Evolutionary conservation across 2,888 invertebrate species (phyloP).

Genomic region (Drosophila sordidula): DNA sequence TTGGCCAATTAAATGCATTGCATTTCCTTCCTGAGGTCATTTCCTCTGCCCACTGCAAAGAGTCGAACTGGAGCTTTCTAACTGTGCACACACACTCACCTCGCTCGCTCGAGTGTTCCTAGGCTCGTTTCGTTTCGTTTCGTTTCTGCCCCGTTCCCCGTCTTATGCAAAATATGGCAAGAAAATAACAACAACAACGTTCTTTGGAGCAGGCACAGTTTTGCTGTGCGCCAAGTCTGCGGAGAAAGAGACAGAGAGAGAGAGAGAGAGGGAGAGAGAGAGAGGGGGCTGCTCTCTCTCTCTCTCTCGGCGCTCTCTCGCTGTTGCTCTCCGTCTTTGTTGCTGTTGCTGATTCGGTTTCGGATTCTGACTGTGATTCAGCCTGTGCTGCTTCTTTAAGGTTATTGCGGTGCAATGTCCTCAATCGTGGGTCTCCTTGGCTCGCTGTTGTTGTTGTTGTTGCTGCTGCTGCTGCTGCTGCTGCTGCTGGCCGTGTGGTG

Average conservation of each 20-base stretch:
- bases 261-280: background rate
- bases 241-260: constrained; percentile 6
- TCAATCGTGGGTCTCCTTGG: constrained; percentile 77
- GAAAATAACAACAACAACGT: constrained; percentile 28
- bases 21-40: constrained; percentile 77
- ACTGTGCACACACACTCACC: constrained; percentile 53
- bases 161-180: constrained; percentile 53
- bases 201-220: constrained; percentile 46
- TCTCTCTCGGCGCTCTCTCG: background rate
- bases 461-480: constrained; percentile 18
- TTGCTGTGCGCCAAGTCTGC: constrained; percentile 72
- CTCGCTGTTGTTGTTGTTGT: constrained; percentile 23
- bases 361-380: constrained; percentile 40
- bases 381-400: constrained; percentile 75
- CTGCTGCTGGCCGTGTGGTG: constrained; percentile 1
- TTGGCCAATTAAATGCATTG: constrained; percentile 75
- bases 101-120: constrained; percentile 15
- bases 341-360: constrained; percentile 11
- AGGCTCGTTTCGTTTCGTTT: constrained; percentile 7
- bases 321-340: constrained; percentile 23
- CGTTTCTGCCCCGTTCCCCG: constrained; percentile 2
- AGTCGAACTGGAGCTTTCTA: constrained; percentile 48
- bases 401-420: constrained; percentile 83
- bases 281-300: background rate
- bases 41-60: constrained; percentile 60